Evolutionary conservation across 2,797 vertebrate species (phyloP).

Genomic region (Anomalospiza imberbis): DNA sequence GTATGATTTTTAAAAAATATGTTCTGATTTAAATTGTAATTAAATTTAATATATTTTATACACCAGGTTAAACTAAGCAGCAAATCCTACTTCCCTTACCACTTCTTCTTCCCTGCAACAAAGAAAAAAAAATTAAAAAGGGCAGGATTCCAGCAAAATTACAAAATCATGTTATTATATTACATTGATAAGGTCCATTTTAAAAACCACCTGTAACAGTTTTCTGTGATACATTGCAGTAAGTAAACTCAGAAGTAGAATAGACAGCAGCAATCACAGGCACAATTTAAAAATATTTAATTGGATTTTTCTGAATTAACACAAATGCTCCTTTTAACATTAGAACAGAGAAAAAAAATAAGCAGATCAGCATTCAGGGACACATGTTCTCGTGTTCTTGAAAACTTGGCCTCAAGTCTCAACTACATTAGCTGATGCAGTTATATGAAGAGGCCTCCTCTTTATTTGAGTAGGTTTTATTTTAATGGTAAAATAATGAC

Average conservation of each 20-base stretch:
- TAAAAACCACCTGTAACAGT: neutral
- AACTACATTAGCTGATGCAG: neutral
- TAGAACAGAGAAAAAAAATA: neutral
- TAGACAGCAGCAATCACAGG: neutral
- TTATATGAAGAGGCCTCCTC: neutral
- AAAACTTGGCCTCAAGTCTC: neutral
- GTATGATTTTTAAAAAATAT: accelerated
- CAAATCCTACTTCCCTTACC: accelerated
- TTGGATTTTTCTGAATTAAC: neutral
- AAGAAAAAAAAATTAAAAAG: accelerated
- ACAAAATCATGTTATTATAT: neutral
- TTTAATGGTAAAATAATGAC: neutral
- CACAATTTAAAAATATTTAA: neutral
- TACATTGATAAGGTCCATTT: neutral
- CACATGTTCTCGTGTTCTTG: neutral
- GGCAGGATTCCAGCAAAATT: neutral
- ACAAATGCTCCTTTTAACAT: neutral
- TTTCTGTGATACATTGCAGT: neutral
- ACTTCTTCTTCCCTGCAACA: accelerated
- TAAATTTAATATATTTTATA: neutral
- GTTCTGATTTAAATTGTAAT: neutral
- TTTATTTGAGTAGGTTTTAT: neutral
- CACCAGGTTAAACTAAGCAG: neutral
- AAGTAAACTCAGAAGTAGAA: neutral
- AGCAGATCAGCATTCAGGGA: neutral